phyloP scores from a whole-genome alignment of 2,113 vertebrate species.

The Urocolius indicus region DNA sequence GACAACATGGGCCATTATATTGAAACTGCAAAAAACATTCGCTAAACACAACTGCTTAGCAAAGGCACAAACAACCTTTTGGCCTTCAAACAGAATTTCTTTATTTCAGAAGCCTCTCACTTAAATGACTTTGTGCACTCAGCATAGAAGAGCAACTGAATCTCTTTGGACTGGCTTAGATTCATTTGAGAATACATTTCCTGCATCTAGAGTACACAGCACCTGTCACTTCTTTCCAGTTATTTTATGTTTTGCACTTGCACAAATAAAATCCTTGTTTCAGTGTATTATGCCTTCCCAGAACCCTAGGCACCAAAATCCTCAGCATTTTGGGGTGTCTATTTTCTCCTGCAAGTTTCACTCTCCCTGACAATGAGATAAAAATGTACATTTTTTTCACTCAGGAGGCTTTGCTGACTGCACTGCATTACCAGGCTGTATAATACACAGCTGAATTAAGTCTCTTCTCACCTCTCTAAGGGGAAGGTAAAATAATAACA shows the following conservation, averaged over 20 bases:
- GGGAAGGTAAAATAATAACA: not conserved
- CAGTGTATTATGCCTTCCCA: not conserved
- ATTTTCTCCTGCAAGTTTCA: not conserved
- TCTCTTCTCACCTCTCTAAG: not conserved
- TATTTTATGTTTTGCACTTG: constrained; percentile 9
- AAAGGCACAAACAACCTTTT: not conserved
- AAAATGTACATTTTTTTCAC: not conserved
- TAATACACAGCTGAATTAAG: not conserved
- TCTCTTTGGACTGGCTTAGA: not conserved
- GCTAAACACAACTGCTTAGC: not conserved
- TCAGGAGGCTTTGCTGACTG: not conserved
- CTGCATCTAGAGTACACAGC: not conserved
- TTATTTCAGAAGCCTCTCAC: not conserved
- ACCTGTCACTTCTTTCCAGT: constrained; percentile 9
- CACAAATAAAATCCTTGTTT: constrained; percentile 18
- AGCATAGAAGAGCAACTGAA: constrained; percentile 1
- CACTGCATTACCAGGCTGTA: not conserved
- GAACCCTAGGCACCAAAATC: not conserved
- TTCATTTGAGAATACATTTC: not conserved
- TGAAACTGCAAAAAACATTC: not conserved
- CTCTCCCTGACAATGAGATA: not conserved
- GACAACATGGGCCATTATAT: not conserved
- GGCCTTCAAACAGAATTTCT: not conserved
- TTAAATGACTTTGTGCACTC: not conserved
- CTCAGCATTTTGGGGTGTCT: not conserved